Evolutionary conservation across 2,797 vertebrate species (phyloP).

Genomic region (Cossypha dichroa): DNA sequence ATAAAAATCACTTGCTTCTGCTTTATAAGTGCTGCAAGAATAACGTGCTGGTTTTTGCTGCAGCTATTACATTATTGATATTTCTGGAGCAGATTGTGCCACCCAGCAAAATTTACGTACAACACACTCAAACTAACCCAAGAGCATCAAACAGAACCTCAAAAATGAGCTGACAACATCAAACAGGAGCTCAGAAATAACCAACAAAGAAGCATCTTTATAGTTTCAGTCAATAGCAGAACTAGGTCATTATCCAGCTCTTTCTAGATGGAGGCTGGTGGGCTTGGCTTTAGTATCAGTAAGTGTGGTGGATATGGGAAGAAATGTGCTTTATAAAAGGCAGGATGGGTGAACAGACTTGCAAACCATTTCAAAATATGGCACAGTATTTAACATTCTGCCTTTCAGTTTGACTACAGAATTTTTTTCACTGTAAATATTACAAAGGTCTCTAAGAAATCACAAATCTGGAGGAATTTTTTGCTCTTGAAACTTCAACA

Average conservation of each 20-base stretch:
- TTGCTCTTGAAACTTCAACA: background rate
- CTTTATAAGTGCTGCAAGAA: background rate
- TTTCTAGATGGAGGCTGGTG: background rate
- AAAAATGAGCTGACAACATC: background rate
- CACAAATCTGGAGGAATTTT: background rate
- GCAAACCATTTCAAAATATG: background rate
- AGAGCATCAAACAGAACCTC: slow-evolving; percentile 20
- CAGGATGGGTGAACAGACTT: background rate
- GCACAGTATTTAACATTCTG: background rate
- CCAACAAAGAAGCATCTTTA: background rate
- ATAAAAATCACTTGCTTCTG: background rate
- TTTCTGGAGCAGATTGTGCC: slow-evolving; percentile 27
- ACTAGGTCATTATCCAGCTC: background rate
- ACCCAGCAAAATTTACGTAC: background rate
- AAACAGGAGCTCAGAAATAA: background rate
- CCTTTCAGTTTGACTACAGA: background rate
- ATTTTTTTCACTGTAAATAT: background rate
- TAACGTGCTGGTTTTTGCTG: background rate
- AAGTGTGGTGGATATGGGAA: background rate
- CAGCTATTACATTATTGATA: slow-evolving; percentile 3
- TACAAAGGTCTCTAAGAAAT: background rate
- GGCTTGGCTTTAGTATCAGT: background rate
- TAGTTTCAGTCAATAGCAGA: background rate
- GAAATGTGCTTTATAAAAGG: background rate
- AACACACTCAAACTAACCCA: background rate